Base-by-base conservation (phyloP, 2,888 invertebrate species). In the Lissonota sp. region DNA sequence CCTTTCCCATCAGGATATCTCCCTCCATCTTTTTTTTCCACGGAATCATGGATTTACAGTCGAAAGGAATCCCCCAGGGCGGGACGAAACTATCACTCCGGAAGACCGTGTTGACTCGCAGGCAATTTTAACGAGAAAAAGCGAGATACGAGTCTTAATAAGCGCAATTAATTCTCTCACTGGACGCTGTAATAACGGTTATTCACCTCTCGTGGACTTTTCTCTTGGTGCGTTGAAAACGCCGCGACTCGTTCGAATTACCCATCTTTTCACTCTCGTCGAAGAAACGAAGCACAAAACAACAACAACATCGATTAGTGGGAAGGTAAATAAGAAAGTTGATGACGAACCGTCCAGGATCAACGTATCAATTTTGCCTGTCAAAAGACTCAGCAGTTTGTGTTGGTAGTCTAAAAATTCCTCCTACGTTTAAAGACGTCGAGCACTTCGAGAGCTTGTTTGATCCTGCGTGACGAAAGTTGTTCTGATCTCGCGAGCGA, bases 81-180 rank as follows among this genome's bases (percentile, higher is more conserved):
- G 60, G 42, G 49, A 60, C 55, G 69, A 57, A 76, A 69, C 63
- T 70, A 69, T 69, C 60, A 60, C 6, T 16, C 70, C 69, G 76
- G 76, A 70, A 76, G 62, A 70, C 51, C 58, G 26, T 60, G 26
- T 60, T 7, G 39, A 12, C 12, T 40, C 58, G 58, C 37, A 14
- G 58, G 12, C 63, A 64, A 40, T 74, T 67, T 63, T 40, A 49
- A 57, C 55, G 16, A 74, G 66, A 49, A 51, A 60, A 14, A 60
- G 49, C 5, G 46, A 16, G 49, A 46, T 14, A 39, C 8, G 49
- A 51, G 46, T 40, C 66, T 74, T 51, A 74, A 74, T 66, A 66
- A 26, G 46, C 4, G 46, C 49, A n/a, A 49, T 64, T 49, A 64
- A 64, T 64, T 64, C 37, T 49, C 37, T 49, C n/a, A 64, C 49